Conservation (phyloP, 2,888 invertebrate genomes). For the Parnassius orleans region DNA sequence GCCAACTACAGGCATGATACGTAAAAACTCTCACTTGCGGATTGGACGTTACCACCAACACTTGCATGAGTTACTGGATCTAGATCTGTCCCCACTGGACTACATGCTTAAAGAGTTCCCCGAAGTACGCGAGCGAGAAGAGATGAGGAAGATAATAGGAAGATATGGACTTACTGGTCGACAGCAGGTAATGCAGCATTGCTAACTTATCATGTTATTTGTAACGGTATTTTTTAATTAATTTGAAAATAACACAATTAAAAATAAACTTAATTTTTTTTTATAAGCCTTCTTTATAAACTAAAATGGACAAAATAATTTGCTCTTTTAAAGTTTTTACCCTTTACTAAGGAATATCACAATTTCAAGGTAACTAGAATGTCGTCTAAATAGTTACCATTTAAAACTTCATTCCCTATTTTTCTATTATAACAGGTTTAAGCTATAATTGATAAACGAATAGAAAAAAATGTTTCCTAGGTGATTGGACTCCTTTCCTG, state of each 20-base stretch:
- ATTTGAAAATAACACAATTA: neutral
- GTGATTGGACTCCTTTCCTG: too few relatives aligned
- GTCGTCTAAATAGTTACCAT: too few relatives aligned
- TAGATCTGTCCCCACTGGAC: constrained; percentile 96
- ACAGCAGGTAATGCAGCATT: constrained; percentile 88
- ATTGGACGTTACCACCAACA: constrained; percentile 99
- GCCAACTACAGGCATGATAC: constrained; percentile 97
- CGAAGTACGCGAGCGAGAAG: constrained; percentile 97
- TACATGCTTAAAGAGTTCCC: constrained; percentile 99
- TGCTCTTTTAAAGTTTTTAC: too few relatives aligned
- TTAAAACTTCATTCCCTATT: too few relatives aligned
- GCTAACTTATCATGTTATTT: neutral
- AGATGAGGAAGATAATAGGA: constrained; percentile 99
- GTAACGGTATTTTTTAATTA: neutral
- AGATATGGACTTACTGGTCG: constrained; percentile 98
- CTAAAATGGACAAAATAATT: too few relatives aligned
- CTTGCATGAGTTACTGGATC: constrained; percentile 96
- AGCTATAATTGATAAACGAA: too few relatives aligned
- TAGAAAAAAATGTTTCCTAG: too few relatives aligned
- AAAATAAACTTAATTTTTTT: too few relatives aligned
- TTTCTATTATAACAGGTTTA: too few relatives aligned
- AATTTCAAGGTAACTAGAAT: too few relatives aligned
- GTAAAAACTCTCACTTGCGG: constrained; percentile 98
- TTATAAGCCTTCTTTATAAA: too few relatives aligned
- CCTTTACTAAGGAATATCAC: too few relatives aligned